phyloP scores from a whole-genome alignment of 2,888 invertebrate genomes.

The Thyatira batis region DNA sequence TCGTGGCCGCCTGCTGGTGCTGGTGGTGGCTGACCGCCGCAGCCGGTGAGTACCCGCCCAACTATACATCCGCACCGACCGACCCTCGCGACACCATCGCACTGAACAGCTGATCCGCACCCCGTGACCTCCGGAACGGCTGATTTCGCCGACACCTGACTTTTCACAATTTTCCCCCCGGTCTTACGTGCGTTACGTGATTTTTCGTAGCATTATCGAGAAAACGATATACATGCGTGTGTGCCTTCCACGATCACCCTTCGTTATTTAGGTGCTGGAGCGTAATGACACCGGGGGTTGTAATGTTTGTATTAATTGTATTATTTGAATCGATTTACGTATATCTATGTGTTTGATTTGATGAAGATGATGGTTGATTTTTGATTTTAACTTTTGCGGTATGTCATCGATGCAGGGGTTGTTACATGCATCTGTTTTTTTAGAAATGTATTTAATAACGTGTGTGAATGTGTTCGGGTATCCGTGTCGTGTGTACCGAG shows the following conservation, averaged over 20 bases:
- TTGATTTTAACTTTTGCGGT: not conserved
- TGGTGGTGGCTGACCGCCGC: conserved; percentile 80
- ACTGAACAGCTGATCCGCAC: conserved; percentile 63
- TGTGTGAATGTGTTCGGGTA: not conserved
- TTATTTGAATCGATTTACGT: conserved; percentile 35
- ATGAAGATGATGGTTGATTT: not conserved
- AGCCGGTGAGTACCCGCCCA: conserved; percentile 72
- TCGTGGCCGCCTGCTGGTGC: conserved; percentile 79
- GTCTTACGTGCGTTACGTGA: conserved; percentile 35
- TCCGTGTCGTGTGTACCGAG: not conserved
- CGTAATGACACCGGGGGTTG: conserved; percentile 37
- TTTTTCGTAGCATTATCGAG: conserved; percentile 46
- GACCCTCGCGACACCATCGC: conserved; percentile 1
- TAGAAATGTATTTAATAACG: not conserved
- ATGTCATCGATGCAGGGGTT: not conserved
- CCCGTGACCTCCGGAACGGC: conserved; percentile 34
- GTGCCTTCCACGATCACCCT: conserved; percentile 47
- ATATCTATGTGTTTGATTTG: not conserved
- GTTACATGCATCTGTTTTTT: not conserved
- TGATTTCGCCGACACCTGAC: conserved; percentile 41
- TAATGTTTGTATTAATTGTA: conserved; percentile 47
- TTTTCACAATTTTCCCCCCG: conserved; percentile 49
- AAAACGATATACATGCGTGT: conserved; percentile 42
- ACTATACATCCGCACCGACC: conserved; percentile 10
- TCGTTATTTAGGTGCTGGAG: conserved; percentile 30